A percentile compares a stretch with the other conserved stretches of the same genome.
phyloP scores from a whole-genome alignment of 2,797 vertebrate species.

The Microctenopoma steveboyesi region DNA sequence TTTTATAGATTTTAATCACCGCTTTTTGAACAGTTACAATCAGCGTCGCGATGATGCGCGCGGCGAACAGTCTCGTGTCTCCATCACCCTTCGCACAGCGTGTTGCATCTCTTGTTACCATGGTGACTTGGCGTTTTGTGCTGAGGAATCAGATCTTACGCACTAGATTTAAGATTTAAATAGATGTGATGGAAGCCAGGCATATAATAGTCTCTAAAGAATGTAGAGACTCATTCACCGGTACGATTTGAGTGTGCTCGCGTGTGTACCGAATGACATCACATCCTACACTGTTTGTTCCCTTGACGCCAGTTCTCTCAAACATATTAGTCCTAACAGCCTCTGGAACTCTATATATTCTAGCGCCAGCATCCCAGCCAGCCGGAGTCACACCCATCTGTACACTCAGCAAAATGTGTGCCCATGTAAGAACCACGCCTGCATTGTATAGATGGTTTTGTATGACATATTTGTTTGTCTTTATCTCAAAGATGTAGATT shows the following conservation, averaged over 20 bases:
- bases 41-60: constrained; percentile 21
- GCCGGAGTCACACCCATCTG: constrained; percentile 38
- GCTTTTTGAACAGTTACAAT: constrained; percentile 23
- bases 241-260: constrained; percentile 1
- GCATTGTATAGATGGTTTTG: constrained; percentile 24
- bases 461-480: background rate
- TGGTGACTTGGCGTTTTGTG: constrained; percentile 83
- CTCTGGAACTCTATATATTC: background rate
- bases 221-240: constrained; percentile 8
- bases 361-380: background rate
- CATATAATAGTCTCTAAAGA: background rate
- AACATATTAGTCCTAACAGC: background rate
- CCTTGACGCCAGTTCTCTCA: background rate
- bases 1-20: constrained; percentile 29
- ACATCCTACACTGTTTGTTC: constrained; percentile 11
- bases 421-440: constrained; percentile 9
- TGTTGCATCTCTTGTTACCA: constrained; percentile 85
- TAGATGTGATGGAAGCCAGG: background rate
- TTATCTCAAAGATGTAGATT: too few relatives aligned
- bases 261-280: constrained; percentile 32
- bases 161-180: constrained; percentile 13
- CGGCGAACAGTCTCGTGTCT: constrained; percentile 32
- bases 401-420: constrained; percentile 45
- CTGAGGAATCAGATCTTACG: constrained; percentile 53
- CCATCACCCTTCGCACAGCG: constrained; percentile 53